Evolutionary conservation across 2,113 vertebrate genomes (phyloP).

Genomic region (Hippotragus niger): DNA sequence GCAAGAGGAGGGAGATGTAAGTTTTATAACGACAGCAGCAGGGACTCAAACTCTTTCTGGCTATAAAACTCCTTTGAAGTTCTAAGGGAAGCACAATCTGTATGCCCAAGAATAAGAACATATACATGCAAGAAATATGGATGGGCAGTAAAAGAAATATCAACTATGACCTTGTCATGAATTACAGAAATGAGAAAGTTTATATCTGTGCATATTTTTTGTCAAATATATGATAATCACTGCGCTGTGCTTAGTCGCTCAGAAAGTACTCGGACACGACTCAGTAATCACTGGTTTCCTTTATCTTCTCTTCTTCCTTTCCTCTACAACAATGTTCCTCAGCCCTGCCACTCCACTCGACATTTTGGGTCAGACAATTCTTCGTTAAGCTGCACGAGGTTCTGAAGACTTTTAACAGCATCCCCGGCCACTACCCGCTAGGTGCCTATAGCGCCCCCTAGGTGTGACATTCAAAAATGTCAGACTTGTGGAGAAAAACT

Average conservation of each 20-base stretch:
- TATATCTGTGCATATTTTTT: neutral
- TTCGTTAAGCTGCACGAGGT: neutral
- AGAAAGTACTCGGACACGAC: neutral
- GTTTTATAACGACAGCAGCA: neutral
- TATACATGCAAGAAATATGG: neutral
- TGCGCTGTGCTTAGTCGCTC: neutral
- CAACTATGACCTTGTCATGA: neutral
- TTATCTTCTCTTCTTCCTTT: neutral
- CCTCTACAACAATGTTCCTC: neutral
- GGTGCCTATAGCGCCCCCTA: neutral
- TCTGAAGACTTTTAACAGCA: neutral
- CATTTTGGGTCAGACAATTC: neutral
- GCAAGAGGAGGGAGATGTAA: neutral
- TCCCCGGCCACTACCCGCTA: neutral
- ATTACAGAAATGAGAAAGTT: neutral
- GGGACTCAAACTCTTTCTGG: neutral
- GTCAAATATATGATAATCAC: neutral
- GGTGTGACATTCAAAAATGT: neutral
- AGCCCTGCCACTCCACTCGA: neutral
- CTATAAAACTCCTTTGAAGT: neutral
- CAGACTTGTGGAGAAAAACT: neutral
- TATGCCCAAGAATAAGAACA: neutral
- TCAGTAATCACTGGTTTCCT: neutral
- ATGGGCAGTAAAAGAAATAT: neutral
- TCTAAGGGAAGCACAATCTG: neutral